Conservation (phyloP, 2,888 invertebrate species). For the Eupithecia subfuscata region DNA sequence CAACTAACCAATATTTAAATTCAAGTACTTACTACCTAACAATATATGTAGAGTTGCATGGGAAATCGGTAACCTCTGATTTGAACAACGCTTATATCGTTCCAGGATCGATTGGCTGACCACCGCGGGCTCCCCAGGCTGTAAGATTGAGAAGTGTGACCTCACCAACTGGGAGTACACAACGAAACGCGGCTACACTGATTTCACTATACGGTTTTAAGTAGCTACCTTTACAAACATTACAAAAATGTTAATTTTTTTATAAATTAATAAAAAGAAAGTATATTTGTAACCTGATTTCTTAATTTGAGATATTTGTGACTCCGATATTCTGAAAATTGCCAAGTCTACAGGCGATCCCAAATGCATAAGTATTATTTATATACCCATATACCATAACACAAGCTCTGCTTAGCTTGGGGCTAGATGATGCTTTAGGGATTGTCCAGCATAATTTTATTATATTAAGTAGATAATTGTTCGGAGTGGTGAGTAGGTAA, state of each 20-base stretch:
- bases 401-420: too few relatives aligned
- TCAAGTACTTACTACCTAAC: too few relatives aligned
- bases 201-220: constrained; percentile 91
- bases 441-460: too few relatives aligned
- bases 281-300: constrained; percentile 22
- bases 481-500: background rate
- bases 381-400: too few relatives aligned
- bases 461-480: background rate
- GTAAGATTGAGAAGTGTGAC: constrained; percentile 92
- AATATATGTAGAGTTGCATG: background rate
- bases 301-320: background rate
- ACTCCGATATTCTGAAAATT: background rate
- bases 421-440: too few relatives aligned
- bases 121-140: constrained; percentile 92
- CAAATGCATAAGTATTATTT: too few relatives aligned
- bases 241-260: too few relatives aligned
- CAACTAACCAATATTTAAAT: too few relatives aligned
- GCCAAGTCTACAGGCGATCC: background rate
- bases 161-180: constrained; percentile 92
- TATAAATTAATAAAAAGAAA: constrained; percentile 12
- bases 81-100: constrained; percentile 34
- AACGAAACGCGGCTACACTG: constrained; percentile 85
- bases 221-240: constrained; percentile 7
- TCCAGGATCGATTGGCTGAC: constrained; percentile 92
- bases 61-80: background rate